These are phyloP conservation scores for Crotalus helleri DNA, from an alignment of 2,113 vertebrate genomes.

Conservation along the genomic window DNA sequence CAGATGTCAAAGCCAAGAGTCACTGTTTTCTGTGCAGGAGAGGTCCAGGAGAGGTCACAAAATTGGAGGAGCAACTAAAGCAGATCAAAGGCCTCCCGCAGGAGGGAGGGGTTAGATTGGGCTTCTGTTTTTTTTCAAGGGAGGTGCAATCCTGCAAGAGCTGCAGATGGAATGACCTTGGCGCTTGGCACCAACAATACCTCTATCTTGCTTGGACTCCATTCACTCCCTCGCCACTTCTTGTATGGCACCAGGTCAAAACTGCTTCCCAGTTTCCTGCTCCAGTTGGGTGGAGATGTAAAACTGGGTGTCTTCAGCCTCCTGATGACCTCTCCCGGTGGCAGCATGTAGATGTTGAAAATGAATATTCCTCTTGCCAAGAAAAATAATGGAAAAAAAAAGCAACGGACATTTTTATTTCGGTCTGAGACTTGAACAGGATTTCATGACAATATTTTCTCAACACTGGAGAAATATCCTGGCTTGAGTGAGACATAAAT, in stretches of 20 bases:
- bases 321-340: not conserved
- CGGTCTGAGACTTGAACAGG: not conserved
- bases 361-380: not conserved
- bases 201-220: not conserved
- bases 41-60: not conserved
- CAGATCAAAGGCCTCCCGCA: not conserved
- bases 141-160: not conserved
- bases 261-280: not conserved
- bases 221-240: not conserved
- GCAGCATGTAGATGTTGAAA: not conserved
- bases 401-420: not conserved
- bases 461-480: not conserved
- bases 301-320: not conserved
- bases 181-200: not conserved
- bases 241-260: not conserved
- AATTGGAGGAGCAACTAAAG: not conserved
- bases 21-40: not conserved
- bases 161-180: not conserved
- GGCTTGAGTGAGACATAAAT: constrained; percentile 12
- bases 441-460: not conserved
- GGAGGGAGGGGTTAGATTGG: not conserved
- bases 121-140: not conserved
- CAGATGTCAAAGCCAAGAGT: not conserved
- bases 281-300: not conserved
- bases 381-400: not conserved